phyloP scores from a whole-genome alignment of 2,888 invertebrate species.

The Phorcus lineatus region DNA sequence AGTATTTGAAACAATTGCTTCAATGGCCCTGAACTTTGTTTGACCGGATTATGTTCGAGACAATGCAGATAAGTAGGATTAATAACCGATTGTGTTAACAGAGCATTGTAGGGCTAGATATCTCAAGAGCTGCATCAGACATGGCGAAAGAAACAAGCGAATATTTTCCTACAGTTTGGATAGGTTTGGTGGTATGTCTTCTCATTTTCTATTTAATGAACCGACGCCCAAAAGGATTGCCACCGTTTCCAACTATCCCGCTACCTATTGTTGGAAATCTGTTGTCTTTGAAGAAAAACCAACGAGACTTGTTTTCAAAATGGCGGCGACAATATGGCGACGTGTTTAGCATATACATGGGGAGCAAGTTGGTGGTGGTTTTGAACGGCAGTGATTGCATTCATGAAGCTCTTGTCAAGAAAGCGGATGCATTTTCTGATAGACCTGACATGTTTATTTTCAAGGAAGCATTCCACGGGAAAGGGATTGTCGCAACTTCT shows the following conservation, averaged over 20 bases:
- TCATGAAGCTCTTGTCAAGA: not conserved
- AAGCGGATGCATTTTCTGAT: not conserved
- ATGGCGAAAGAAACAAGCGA: no score
- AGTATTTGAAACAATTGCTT: no score
- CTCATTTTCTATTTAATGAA: no score
- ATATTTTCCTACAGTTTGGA: no score
- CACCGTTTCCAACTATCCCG: not conserved
- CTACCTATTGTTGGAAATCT: not conserved
- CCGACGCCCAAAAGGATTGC: not conserved
- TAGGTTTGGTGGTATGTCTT: no score
- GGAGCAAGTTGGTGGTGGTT: not conserved
- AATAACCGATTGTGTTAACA: no score
- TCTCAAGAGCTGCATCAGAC: no score
- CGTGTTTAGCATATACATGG: not conserved
- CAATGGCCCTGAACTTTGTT: no score
- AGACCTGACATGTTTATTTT: not conserved
- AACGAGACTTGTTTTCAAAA: not conserved
- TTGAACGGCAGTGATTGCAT: not conserved
- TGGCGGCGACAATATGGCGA: not conserved
- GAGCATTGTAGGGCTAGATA: no score
- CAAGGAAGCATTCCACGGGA: not conserved
- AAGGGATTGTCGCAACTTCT: not conserved
- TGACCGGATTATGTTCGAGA: no score
- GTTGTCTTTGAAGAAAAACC: not conserved
- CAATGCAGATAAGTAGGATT: no score